These are phyloP conservation scores for Epinotia ramella DNA, from an alignment of 2,888 invertebrate species.

Conservation along the genomic window DNA sequence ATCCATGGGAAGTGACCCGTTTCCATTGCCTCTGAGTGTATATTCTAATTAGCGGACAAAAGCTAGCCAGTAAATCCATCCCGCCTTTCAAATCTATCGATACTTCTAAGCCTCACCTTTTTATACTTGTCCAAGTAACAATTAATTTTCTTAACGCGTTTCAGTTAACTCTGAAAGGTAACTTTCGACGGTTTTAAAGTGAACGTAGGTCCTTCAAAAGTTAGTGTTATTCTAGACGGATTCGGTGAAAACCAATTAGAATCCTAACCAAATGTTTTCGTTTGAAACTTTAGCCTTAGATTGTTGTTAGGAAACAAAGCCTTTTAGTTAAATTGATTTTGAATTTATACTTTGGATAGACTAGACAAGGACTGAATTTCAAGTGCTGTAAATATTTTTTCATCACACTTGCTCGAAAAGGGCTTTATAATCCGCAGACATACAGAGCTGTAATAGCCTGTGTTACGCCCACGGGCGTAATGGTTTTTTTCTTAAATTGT, in stretches of 20 bases:
- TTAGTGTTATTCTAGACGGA: slow-evolving; percentile 11
- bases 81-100: not conserved
- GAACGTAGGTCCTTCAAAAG: slow-evolving; percentile 16
- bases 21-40: too few species aligned
- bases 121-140: not conserved
- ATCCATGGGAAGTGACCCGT: too few species aligned
- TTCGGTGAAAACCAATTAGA: slow-evolving; percentile 15
- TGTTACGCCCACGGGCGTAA: too few species aligned
- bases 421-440: too few species aligned
- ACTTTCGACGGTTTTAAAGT: not conserved
- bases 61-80: too few species aligned
- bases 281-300: slow-evolving; percentile 5
- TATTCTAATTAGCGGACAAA: too few species aligned
- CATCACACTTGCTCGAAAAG: too few species aligned
- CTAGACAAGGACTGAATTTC: not conserved
- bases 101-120: not conserved
- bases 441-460: too few species aligned
- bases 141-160: not conserved
- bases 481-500: too few species aligned
- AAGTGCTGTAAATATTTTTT: not conserved
- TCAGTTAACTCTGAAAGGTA: slow-evolving; percentile 15
- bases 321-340: not conserved
- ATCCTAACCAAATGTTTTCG: not conserved
- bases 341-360: not conserved
- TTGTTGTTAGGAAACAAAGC: not conserved